A percentile compares a stretch with the other conserved stretches of the same genome.
phyloP scores from a whole-genome alignment of 2,113 vertebrate species.

The Suricata suricatta region DNA sequence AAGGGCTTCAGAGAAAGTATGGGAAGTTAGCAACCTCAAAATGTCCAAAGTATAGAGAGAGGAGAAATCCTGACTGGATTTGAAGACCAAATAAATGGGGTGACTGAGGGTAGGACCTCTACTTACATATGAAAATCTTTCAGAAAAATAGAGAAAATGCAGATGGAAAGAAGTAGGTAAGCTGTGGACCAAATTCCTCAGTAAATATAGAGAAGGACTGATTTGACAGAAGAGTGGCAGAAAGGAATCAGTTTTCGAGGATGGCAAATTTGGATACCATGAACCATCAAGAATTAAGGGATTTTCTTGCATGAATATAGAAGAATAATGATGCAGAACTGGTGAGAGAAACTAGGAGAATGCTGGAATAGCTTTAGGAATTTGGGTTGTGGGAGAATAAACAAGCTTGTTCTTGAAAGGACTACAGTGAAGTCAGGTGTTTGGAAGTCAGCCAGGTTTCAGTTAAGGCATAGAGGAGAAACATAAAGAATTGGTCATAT shows the following conservation, averaged over 20 bases:
- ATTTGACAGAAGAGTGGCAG: neutral
- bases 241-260: neutral
- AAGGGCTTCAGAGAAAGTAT: neutral
- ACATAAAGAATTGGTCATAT: neutral
- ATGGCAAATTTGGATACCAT: neutral
- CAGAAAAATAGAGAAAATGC: neutral
- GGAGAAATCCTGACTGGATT: neutral
- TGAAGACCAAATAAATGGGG: neutral
- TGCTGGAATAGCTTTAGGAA: neutral
- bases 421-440: neutral
- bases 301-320: neutral
- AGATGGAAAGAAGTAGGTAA: neutral
- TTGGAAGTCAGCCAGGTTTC: constrained; percentile 41
- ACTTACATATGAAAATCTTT: neutral
- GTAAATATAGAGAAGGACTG: neutral
- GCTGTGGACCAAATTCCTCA: neutral
- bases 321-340: neutral
- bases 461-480: neutral
- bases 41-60: neutral
- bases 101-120: neutral
- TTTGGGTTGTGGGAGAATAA: neutral
- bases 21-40: neutral
- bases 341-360: neutral
- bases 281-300: neutral
- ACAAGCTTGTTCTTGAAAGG: neutral